Base-by-base conservation (phyloP, 2,113 vertebrate genomes). In the Furnarius figulus region DNA sequence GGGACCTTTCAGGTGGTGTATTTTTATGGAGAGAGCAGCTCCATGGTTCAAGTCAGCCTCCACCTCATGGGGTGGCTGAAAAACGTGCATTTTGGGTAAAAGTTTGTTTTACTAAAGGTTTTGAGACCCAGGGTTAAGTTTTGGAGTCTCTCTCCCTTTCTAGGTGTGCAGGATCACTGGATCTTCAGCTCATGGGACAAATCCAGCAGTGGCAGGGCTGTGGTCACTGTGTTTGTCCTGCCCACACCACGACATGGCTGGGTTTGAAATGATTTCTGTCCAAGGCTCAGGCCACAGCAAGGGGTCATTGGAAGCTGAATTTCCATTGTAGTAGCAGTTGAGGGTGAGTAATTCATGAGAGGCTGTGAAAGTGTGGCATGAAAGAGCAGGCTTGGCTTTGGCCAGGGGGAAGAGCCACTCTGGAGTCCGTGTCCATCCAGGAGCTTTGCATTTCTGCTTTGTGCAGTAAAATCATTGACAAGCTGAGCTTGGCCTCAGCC, bases 161-260 rank as follows among this genome's bases (percentile, higher is more conserved):
- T 16, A 14, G 19, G 27, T 46, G 18, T 9, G 30, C 7, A 4
- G 4, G 25, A 7, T 18, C 4, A 0, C 50, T 27, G 71, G 30
- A 0, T 4, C 31, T 40, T 27, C 2, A 1, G 33, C 22, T 24
- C 2, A 10, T 0, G 0, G 63, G 61, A 55, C 68, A 39, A 14
- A n/a, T 4, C 20, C 46, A 10, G 50, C 0, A 0, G 2, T 2
- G 3, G 23, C 35, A 24, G 46, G 22, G 5, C n/a, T 4, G 18
- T 14, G 42, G 8, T n/a, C 13, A 1, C 16, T 2, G 14, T 0
- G 2, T 9, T 15, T 28, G 13, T 68, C 47, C 52, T 65, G 44
- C 37, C 53, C 10, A 3, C 3, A 0, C 25, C 19, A 1, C 0
- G 8, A 55, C 17, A 23, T 4, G 12, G 3, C 20, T 8, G 21